phyloP scores from a whole-genome alignment of 1,140 invertebrate genomes.

The Atta texana region DNA sequence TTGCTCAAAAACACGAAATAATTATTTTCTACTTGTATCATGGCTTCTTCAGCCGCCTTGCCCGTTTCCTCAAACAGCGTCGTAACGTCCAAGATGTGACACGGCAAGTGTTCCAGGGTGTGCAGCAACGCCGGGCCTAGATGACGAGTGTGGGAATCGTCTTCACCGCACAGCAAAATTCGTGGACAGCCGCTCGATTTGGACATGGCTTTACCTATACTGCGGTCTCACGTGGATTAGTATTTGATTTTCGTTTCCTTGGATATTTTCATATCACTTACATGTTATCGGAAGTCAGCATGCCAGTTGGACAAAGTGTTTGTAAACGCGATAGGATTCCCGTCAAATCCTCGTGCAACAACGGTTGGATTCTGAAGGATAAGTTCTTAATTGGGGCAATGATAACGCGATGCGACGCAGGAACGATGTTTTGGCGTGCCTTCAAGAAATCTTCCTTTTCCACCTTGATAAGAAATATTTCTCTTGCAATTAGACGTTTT shows the following conservation, averaged over 20 bases:
- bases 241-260: neutral
- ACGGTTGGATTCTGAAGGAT: constrained; percentile 86
- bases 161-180: constrained; percentile 82
- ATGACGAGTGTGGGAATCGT: constrained; percentile 85
- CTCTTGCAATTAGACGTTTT: neutral
- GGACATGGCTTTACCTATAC: constrained; percentile 73
- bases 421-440: constrained; percentile 89
- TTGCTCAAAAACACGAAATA: neutral
- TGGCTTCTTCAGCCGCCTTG: constrained; percentile 88
- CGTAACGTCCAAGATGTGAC: constrained; percentile 82
- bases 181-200: constrained; percentile 81
- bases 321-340: constrained; percentile 81
- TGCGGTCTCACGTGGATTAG: constrained; percentile 44
- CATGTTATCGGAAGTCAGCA: constrained; percentile 80
- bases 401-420: constrained; percentile 89
- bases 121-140: constrained; percentile 84
- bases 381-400: constrained; percentile 87
- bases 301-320: constrained; percentile 79
- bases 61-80: constrained; percentile 85
- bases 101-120: constrained; percentile 83
- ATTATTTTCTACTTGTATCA: constrained; percentile 87
- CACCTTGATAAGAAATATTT: constrained; percentile 82
- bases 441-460: constrained; percentile 89
- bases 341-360: constrained; percentile 86
- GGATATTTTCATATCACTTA: constrained; percentile 55